Conservation (phyloP, 2,888 invertebrate genomes). For the Andrena bucephala region DNA sequence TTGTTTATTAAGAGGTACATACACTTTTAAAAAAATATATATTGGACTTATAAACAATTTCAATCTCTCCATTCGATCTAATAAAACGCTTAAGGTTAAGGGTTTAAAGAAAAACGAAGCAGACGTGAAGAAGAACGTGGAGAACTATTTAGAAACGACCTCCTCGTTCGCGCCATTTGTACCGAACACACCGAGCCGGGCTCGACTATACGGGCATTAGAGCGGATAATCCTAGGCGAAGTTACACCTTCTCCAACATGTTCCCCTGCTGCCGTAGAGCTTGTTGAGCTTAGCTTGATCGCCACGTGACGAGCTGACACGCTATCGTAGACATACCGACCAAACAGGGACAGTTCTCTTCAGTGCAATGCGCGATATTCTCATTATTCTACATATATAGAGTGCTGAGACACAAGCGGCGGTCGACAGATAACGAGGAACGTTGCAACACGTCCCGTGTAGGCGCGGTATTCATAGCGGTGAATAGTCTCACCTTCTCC, state of each 20-base stretch:
- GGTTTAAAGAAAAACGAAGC: too few species aligned
- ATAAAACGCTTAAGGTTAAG: too few species aligned
- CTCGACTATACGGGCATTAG: constrained; percentile 65
- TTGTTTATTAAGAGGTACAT: too few species aligned
- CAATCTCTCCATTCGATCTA: too few species aligned
- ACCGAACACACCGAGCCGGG: not conserved
- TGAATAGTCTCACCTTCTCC: constrained; percentile 67
- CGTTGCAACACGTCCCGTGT: constrained; percentile 1
- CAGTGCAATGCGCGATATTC: constrained; percentile 18
- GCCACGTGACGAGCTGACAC: constrained; percentile 78
- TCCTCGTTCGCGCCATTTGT: not conserved
- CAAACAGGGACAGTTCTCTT: constrained; percentile 40
- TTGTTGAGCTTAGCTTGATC: constrained; percentile 82
- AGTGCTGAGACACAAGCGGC: not conserved
- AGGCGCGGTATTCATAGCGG: constrained; percentile 10
- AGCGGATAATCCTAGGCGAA: constrained; percentile 79
- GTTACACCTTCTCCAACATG: constrained; percentile 73
- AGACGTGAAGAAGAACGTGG: too few species aligned
- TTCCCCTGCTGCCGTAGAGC: constrained; percentile 77
- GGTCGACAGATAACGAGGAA: not conserved
- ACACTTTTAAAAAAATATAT: too few species aligned
- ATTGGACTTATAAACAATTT: too few species aligned
- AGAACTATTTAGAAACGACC: too few species aligned
- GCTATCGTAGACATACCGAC: constrained; percentile 63
- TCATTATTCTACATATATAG: constrained; percentile 8